Evolutionary conservation across 2,797 vertebrate genomes (phyloP), one percentile per base, ranked within the genome.

Genomic region (Leptodactylus fallax): DNA sequence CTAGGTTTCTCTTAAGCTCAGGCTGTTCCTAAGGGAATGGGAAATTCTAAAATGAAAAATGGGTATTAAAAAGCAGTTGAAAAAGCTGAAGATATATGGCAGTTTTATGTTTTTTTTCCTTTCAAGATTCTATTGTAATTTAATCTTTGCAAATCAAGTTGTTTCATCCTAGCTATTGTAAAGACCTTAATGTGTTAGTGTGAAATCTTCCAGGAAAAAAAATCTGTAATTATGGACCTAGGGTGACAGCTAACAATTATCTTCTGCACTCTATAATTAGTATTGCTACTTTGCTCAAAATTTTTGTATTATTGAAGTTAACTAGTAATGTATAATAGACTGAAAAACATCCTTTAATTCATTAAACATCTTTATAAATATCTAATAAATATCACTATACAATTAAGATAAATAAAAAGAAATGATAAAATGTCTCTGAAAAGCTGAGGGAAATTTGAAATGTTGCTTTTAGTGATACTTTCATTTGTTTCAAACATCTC

Each of bases 1-100:
- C 92, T 94, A 92, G 94, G 94, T 94, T 94, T 92, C 91, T 93
- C 95, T 94, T 93, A 94, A 93, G 94, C 94, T 95, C 93, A 91
- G 93, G 90, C 85, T 91, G 86, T 92, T 94, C 94, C 94, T 95
- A 92, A 94, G 94, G 94, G 94, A 95, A 94, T 91, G 90, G 91
- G 91, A 92, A 93, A 93, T 90, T 92, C 92, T 91, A 90, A 93
- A 94, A 94, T 94, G 93, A 95, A 95, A 95, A 95, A 95, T 93
- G 93, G 92, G 78, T 90, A 91, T 91, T 93, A 85, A 91, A 77
- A 91, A 91, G 90, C 83, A 89, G 81, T 74, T 90, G 89, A 93
- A 92, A 93, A 91, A 93, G 90, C 23, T 12, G 89, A 92, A 93
- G 91, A 93, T 90, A 17, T 90, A 93, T 91, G 88, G 90, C 87